Base-by-base conservation (phyloP, 1,140 invertebrate genomes). In the Leptopilina clavipes region DNA sequence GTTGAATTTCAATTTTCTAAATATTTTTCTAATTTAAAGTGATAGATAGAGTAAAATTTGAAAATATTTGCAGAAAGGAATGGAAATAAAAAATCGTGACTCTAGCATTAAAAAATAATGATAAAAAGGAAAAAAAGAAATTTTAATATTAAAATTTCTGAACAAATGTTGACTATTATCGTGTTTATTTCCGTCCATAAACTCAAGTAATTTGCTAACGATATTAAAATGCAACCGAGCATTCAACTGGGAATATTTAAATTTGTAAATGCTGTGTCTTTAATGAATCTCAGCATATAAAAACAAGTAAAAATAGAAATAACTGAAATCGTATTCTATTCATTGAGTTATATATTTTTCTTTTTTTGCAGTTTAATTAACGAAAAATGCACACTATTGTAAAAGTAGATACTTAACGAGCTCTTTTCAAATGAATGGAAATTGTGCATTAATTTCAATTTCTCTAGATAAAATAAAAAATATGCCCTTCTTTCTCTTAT, bases 321-420 rank as follows among this genome's bases (percentile, higher is more conserved):
- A 31, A 59, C 19, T 9, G 19, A 59, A 52, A 52, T 52, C n/a
- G n/a, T 52, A 52, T 52, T 52, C 48, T 17, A 17, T 17, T 17
- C n/a, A n/a, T 52, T 8, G 17, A 52, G 14, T 52, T 52, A 17
- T 52, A 52, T n/a, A 6, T 52, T 52, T 52, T n/a, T n/a, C n/a
- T n/a, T n/a, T n/a, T n/a, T n/a, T n/a, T n/a, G n/a, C 48, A 52
- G 48, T 52, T 52, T 52, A 52, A 52, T 52, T 52, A 52, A 52
- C 48, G 48, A 52, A 52, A 8, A 17, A 45, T 45, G 14, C 11
- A 45, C 37, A 40, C 37, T 40, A 14, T 45, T 45, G 44, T 45
- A n/a, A 45, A 45, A 45, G 44, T 45, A 6, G 10, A 45, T n/a
- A 45, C 44, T 45, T 45, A 45, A 45, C 44, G 14, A n/a, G 14